Conservation (phyloP, 1,140 invertebrate species). For the Zaprionus lachaisei region DNA sequence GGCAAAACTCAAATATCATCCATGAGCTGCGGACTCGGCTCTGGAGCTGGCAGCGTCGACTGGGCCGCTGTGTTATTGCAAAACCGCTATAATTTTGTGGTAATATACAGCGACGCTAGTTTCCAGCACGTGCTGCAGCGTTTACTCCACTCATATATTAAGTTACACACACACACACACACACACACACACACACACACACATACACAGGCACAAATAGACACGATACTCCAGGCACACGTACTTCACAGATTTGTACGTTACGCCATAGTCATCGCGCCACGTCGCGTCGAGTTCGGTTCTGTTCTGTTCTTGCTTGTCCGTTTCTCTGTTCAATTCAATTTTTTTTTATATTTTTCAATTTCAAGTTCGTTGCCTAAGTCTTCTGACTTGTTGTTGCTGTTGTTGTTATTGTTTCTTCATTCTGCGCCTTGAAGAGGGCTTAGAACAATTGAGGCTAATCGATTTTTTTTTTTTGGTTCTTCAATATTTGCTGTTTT, state of each 20-base stretch:
- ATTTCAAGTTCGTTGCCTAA: slow-evolving; percentile 81
- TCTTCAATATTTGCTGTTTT: slow-evolving; percentile 53
- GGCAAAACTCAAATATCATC: slow-evolving; percentile 81
- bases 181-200: slow-evolving; percentile 51
- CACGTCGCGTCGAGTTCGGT: slow-evolving; percentile 28
- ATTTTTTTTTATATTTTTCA: slow-evolving; percentile 66
- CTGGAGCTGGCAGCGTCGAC: slow-evolving; percentile 24
- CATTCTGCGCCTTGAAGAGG: slow-evolving; percentile 49
- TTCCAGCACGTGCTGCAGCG: slow-evolving; percentile 80
- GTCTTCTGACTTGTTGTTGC: slow-evolving; percentile 49
- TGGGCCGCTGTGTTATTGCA: slow-evolving; percentile 64
- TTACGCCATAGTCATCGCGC: slow-evolving; percentile 66
- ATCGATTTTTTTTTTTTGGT: slow-evolving; percentile 70
- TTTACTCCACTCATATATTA: slow-evolving; percentile 80
- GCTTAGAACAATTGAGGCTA: slow-evolving; percentile 79
- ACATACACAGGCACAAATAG: slow-evolving; percentile 38
- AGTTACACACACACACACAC: slow-evolving; percentile 57
- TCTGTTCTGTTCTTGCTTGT: slow-evolving; percentile 38
- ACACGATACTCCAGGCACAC: slow-evolving; percentile 63
- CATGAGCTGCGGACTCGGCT: slow-evolving; percentile 30
- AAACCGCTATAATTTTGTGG: slow-evolving; percentile 83
- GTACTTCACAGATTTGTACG: slow-evolving; percentile 81
- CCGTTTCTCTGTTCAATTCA: slow-evolving; percentile 40
- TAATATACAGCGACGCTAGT: slow-evolving; percentile 80
- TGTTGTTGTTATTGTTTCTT: neutral